Evolutionary conservation across 2,797 vertebrate species (phyloP), one percentile per base, ranked within the genome.

Genomic region (Cephalopachus bancanus): DNA sequence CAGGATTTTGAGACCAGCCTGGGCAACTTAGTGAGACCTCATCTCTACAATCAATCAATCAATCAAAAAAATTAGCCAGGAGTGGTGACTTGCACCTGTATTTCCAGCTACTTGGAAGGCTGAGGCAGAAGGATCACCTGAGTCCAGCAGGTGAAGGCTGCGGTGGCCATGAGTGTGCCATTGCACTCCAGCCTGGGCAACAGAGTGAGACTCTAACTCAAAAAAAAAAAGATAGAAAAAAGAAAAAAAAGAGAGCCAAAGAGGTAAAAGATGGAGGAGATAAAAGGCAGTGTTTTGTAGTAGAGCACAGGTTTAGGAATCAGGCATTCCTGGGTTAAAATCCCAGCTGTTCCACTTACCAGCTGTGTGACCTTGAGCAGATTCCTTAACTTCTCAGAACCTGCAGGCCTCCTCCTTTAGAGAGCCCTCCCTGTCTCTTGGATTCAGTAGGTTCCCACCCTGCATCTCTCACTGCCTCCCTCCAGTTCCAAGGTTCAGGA

Each of bases 321-420:
- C 62, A n/a, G 78, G 33, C 12, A 30, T 90, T 76, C 30, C 81
- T 71, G 8, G 55, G 55, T 87, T 79, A 89, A 90, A 83, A 81
- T 83, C 72, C 11, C 24, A 85, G 64, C 28, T 79, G 92, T 83
- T 20, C 78, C 65, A 30, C 44, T 81, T 78, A 64, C 22, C 62
- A 28, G 62, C 60, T 89, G 30, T 53, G 75, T 84, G 95, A 78
- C 14, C 60, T 92, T 96, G 69, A 90, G 8, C 85, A 79, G 9
- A 6, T 95, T 86, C 74, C 87, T 88, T 71, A 67, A 37, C 72
- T 26, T 96, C 33, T 96, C 89, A 91, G 83, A 59, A 64, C 51
- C 62, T 92, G 59, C 64, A 86, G 71, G 60, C 74, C 60, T 76
- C 14, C 30, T 91, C 79, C 26, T 81, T 24, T 60, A 53, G 74